Conservation (phyloP, 2,113 vertebrate genomes). For the Haplotaxodon microlepis region DNA sequence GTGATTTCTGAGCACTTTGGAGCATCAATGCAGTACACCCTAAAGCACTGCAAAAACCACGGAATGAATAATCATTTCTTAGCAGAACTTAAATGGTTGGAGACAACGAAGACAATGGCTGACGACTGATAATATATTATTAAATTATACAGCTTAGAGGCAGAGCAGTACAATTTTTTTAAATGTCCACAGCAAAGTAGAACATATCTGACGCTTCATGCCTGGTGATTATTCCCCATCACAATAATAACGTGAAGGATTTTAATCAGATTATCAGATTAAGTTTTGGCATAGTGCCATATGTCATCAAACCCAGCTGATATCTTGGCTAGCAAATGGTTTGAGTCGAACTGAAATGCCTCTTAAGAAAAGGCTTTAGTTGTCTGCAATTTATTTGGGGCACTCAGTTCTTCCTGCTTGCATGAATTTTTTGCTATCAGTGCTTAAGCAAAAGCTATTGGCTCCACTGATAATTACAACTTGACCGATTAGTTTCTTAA, state of each 20-base stretch:
- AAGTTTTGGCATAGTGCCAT: not conserved
- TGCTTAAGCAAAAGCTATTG: not conserved
- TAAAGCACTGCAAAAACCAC: not conserved
- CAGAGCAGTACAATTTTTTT: not conserved
- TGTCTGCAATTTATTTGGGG: not conserved
- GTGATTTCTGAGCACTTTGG: conserved; percentile 26
- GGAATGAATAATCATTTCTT: not conserved
- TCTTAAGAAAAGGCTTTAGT: not conserved
- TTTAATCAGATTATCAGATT: not conserved
- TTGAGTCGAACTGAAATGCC: not conserved
- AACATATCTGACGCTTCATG: not conserved
- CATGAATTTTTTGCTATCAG: not conserved
- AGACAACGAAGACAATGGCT: not conserved
- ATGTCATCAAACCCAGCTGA: not conserved
- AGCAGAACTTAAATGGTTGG: not conserved
- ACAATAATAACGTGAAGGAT: not conserved
- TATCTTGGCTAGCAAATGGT: not conserved
- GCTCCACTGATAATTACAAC: not conserved
- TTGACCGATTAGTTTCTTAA: not conserved
- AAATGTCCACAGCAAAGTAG: not conserved
- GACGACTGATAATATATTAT: not conserved
- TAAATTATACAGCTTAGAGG: not conserved
- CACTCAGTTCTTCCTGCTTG: not conserved
- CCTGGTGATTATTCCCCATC: not conserved
- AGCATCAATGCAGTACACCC: not conserved